A percentile compares a stretch with the other conserved stretches of the same genome.
Conservation (phyloP, 2,888 invertebrate species). For the Aphodius sticticus region DNA sequence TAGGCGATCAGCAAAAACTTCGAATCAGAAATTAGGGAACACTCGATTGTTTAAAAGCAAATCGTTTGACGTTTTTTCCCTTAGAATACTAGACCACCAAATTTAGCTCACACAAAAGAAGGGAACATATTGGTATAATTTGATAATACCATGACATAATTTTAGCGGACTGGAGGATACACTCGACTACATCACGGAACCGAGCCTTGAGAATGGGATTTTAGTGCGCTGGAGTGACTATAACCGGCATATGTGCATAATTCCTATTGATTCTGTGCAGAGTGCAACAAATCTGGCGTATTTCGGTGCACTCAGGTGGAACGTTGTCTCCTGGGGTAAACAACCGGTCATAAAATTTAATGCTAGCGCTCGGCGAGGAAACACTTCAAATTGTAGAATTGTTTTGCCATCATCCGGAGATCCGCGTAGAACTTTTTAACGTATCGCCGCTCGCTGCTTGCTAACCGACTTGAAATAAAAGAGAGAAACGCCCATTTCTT, state of each 20-base stretch:
- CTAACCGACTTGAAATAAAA: neutral
- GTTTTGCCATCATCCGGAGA: conserved; percentile 12
- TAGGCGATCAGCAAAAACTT: neutral
- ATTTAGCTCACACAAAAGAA: too few species aligned
- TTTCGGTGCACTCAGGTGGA: conserved; percentile 32
- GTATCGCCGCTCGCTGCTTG: neutral
- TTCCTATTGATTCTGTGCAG: conserved; percentile 30
- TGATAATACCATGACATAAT: too few species aligned
- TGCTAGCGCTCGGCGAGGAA: conserved; percentile 27
- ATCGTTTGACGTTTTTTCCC: too few species aligned
- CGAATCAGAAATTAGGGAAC: too few species aligned
- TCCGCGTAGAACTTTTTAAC: conserved; percentile 17
- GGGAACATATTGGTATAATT: too few species aligned
- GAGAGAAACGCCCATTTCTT: neutral
- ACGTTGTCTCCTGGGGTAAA: conserved; percentile 21
- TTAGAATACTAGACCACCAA: too few species aligned
- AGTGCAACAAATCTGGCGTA: conserved; percentile 34
- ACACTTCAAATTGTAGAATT: conserved; percentile 27
- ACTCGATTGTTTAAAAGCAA: too few species aligned
- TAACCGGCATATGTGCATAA: conserved; percentile 36
- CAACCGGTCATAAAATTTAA: conserved; percentile 32
- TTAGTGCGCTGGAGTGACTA: conserved; percentile 24
- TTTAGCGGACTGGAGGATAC: neutral
- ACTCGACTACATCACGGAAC: neutral
- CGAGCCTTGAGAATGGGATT: neutral